These are phyloP conservation scores for Diplazon laetatorius DNA, from an alignment of 2,888 invertebrate species.

Conservation along the genomic window DNA sequence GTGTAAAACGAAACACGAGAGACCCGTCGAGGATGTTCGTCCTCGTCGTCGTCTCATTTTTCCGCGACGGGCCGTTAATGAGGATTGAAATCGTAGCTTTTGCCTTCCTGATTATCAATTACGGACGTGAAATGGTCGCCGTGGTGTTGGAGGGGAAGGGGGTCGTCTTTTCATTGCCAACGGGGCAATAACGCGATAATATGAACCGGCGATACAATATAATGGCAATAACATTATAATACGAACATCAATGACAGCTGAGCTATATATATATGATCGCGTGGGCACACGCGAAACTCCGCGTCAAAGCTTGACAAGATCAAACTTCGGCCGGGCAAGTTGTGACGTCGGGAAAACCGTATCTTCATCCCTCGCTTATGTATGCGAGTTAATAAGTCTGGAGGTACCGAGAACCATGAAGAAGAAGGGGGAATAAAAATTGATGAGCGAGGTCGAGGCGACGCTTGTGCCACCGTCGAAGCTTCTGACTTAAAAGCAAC, in stretches of 20 bases:
- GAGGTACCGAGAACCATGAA: slow-evolving; percentile 9
- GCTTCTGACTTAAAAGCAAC: neutral
- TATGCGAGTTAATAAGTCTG: slow-evolving; percentile 16
- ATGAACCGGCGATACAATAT: neutral
- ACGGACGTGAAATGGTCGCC: slow-evolving; percentile 44
- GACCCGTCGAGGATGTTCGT: slow-evolving; percentile 28
- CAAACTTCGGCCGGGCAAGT: slow-evolving; percentile 9
- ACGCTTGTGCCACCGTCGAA: neutral
- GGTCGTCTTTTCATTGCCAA: slow-evolving; percentile 31
- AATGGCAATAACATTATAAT: too few relatives aligned
- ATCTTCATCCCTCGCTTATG: neutral
- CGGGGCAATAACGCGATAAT: neutral
- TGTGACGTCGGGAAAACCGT: neutral
- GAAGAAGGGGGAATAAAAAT: slow-evolving; percentile 26
- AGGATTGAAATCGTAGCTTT: slow-evolving; percentile 58
- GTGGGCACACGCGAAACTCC: neutral
- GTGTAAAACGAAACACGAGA: slow-evolving; percentile 39
- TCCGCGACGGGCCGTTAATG: slow-evolving; percentile 52
- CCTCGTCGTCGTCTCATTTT: slow-evolving; percentile 23
- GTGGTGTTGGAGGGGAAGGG: too few relatives aligned
- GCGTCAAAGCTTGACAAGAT: neutral
- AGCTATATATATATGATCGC: too few relatives aligned
- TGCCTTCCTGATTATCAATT: slow-evolving; percentile 59
- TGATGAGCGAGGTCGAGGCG: neutral
- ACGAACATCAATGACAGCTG: too few relatives aligned